A percentile compares a stretch with the other conserved stretches of the same genome.
Evolutionary conservation across 2,113 vertebrate genomes (phyloP).

Genomic region (Rhinopithecus roxellana): DNA sequence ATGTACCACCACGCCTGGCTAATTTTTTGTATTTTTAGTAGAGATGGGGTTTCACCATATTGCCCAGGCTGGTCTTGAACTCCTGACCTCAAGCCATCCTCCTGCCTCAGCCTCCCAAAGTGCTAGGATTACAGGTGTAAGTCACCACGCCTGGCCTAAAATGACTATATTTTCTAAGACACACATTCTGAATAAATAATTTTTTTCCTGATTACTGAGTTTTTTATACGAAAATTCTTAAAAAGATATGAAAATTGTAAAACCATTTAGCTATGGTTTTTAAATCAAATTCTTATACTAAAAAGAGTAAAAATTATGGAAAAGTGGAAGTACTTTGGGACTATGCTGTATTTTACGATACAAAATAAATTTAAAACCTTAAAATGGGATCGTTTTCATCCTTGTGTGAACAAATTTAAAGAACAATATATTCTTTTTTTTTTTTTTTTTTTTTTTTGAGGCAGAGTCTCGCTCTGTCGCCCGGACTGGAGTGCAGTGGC

Average conservation of each 20-base stretch:
- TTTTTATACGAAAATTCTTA: conserved; percentile 30
- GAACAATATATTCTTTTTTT: not conserved
- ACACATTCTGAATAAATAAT: conserved; percentile 19
- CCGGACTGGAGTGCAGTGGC: too few species aligned
- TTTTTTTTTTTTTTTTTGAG: too few species aligned
- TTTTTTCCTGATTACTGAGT: not conserved
- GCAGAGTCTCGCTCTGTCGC: too few species aligned
- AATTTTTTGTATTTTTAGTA: not conserved
- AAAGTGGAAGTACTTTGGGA: not conserved
- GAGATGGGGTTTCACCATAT: not conserved
- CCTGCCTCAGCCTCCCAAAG: not conserved
- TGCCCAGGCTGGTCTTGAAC: not conserved
- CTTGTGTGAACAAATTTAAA: not conserved
- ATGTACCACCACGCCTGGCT: not conserved
- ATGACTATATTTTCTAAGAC: conserved; percentile 30
- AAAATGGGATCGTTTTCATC: not conserved
- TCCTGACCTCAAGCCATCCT: not conserved
- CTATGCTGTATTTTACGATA: not conserved
- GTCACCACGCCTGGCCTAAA: not conserved
- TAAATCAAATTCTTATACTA: conserved; percentile 29
- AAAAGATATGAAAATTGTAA: not conserved
- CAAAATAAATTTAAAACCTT: conserved; percentile 27
- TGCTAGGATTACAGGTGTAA: not conserved
- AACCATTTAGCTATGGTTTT: conserved; percentile 27
- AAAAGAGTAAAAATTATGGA: conserved; percentile 19